phyloP scores from a whole-genome alignment of 2,888 invertebrate species.

The Sminthurides aquaticus region DNA sequence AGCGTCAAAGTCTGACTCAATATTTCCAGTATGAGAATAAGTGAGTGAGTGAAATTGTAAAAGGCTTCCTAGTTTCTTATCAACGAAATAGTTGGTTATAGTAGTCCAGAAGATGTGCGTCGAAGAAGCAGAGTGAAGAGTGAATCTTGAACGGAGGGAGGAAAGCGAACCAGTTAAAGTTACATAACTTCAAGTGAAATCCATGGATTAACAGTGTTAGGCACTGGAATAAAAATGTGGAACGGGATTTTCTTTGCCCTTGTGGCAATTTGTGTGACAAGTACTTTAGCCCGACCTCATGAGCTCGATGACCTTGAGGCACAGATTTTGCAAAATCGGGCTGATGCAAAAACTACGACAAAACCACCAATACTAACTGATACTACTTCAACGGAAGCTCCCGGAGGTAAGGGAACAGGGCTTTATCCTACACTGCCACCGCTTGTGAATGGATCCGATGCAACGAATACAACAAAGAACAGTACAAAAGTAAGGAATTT shows the following conservation, averaged over 20 bases:
- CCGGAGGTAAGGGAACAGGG: background rate
- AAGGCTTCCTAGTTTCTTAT: no score
- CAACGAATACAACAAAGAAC: background rate
- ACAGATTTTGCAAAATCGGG: conserved; percentile 25
- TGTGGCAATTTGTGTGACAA: background rate
- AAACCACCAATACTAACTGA: no score
- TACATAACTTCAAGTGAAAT: no score
- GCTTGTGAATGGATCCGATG: background rate
- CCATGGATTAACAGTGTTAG: no score
- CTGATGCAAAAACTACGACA: background rate
- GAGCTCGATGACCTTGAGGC: conserved; percentile 31
- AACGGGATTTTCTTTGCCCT: background rate
- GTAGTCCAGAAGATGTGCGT: no score
- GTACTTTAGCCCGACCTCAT: conserved; percentile 4
- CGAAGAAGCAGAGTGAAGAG: no score
- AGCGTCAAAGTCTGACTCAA: no score
- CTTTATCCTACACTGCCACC: background rate
- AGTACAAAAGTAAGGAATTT: background rate
- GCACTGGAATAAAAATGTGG: background rate
- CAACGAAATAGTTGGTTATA: no score
- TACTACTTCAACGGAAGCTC: background rate
- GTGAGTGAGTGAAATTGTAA: no score
- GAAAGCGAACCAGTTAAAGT: no score
- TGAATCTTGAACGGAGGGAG: no score
- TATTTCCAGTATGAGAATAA: no score